Evolutionary conservation across 35 echinoderm and acorn worm species (phyloP).

Genomic region (Hemicentrotus pulcherrimus): DNA sequence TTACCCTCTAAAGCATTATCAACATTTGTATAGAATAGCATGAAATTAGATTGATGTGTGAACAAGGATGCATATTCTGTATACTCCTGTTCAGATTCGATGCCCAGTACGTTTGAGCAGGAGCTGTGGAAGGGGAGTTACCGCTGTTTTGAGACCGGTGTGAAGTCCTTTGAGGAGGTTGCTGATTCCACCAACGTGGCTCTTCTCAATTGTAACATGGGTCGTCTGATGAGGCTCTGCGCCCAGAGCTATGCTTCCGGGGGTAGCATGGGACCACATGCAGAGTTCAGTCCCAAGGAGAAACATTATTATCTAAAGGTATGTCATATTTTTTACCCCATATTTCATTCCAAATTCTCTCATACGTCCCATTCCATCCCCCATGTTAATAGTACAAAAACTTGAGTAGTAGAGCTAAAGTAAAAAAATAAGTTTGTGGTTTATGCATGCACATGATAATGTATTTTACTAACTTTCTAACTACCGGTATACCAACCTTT

Average conservation of each 20-base stretch:
- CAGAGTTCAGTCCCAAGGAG: conserved; percentile 65
- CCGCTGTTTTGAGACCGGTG: conserved; percentile 72
- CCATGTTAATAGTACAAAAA: too few relatives aligned
- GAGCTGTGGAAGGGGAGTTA: conserved; percentile 82
- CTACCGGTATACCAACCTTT: too few relatives aligned
- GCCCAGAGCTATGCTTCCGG: conserved; percentile 70
- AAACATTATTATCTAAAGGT: conserved; percentile 87
- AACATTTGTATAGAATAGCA: not conserved
- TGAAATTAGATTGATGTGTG: not conserved
- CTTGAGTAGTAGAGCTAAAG: too few relatives aligned
- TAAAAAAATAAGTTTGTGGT: too few relatives aligned
- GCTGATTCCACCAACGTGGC: conserved; percentile 71
- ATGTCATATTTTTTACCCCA: too few relatives aligned
- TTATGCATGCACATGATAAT: too few relatives aligned
- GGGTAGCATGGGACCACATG: conserved; percentile 13
- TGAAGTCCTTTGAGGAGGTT: conserved; percentile 85
- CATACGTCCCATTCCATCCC: too few relatives aligned
- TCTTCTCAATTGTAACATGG: conserved; percentile 83
- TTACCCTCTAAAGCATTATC: too few relatives aligned
- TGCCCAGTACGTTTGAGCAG: conserved; percentile 58
- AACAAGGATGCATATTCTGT: not conserved
- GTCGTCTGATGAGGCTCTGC: conserved; percentile 89
- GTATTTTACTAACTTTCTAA: too few relatives aligned
- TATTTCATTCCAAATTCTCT: too few relatives aligned
- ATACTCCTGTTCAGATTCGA: not conserved